Percentiles rank a stretch among this genome's conserved stretches.
These are phyloP conservation scores for Chlorops oryzae DNA, from an alignment of 1,140 invertebrate species.

Conservation along the genomic window DNA sequence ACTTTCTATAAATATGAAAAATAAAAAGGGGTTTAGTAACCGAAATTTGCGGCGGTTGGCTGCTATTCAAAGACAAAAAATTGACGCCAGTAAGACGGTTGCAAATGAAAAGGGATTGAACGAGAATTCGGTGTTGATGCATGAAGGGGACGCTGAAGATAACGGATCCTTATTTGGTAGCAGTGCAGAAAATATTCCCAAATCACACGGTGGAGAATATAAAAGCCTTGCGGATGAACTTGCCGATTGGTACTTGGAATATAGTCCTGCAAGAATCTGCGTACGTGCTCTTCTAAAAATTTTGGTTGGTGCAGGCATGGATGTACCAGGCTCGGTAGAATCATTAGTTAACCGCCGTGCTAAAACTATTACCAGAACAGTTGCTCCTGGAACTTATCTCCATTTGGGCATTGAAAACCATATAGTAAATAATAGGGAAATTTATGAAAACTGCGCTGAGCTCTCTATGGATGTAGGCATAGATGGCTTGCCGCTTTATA, in stretches of 20 bases:
- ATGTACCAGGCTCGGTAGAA: not conserved
- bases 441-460: not conserved
- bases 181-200: too few relatives aligned
- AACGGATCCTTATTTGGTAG: too few relatives aligned
- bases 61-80: too few relatives aligned
- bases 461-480: not conserved
- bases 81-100: too few relatives aligned
- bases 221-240: not conserved
- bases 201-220: too few relatives aligned
- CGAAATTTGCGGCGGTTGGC: too few relatives aligned
- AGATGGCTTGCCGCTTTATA: not conserved
- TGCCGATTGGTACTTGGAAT: not conserved
- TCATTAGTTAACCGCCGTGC: not conserved
- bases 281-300: not conserved
- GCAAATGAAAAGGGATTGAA: too few relatives aligned
- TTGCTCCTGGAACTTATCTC: not conserved
- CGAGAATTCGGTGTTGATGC: too few relatives aligned
- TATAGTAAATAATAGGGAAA: not conserved
- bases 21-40: too few relatives aligned
- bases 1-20: too few relatives aligned
- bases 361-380: not conserved
- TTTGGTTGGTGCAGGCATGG: not conserved
- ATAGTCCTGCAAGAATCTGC: not conserved
- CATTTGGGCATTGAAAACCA: not conserved
- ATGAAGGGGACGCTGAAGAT: too few relatives aligned